These are phyloP conservation scores for Herminia tarsipennalis DNA, from an alignment of 2,888 invertebrate species.

Conservation along the genomic window DNA sequence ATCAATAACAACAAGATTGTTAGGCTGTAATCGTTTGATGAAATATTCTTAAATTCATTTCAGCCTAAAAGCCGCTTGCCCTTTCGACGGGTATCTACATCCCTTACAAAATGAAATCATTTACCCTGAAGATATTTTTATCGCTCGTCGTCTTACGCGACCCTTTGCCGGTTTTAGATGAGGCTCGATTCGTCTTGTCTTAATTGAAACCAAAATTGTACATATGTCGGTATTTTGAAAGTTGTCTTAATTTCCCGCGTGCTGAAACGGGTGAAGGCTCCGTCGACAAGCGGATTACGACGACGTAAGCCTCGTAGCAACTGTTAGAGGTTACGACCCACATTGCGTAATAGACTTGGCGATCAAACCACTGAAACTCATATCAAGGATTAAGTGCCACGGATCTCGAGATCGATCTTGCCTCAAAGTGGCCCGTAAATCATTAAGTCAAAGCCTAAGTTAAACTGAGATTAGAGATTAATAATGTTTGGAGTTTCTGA, in stretches of 20 bases:
- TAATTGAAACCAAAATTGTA: slow-evolving; percentile 43
- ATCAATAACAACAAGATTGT: no score
- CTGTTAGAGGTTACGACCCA: slow-evolving; percentile 44
- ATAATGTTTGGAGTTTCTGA: slow-evolving; percentile 30
- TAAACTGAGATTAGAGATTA: slow-evolving; percentile 52
- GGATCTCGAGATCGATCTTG: slow-evolving; percentile 47
- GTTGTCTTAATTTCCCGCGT: slow-evolving; percentile 38
- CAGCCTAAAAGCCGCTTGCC: not conserved
- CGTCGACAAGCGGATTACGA: slow-evolving; percentile 60
- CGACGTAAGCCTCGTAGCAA: slow-evolving; percentile 49
- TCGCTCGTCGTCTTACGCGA: slow-evolving; percentile 28
- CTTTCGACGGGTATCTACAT: slow-evolving; percentile 1
- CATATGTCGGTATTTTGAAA: slow-evolving; percentile 42
- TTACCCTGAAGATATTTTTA: slow-evolving; percentile 36
- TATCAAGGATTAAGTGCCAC: slow-evolving; percentile 62
- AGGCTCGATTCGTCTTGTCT: slow-evolving; percentile 33
- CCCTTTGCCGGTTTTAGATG: slow-evolving; percentile 30
- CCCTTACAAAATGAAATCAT: slow-evolving; percentile 30
- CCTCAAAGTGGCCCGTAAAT: slow-evolving; percentile 46
- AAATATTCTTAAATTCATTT: not conserved
- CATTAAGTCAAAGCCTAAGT: slow-evolving; percentile 47
- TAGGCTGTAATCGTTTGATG: no score
- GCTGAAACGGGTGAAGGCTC: slow-evolving; percentile 32
- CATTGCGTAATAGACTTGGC: slow-evolving; percentile 45
- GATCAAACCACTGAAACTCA: slow-evolving; percentile 63